Evolutionary conservation across 2,888 invertebrate species (phyloP), one percentile per base, ranked within the genome.

Genomic region (Horisme vitalbata): DNA sequence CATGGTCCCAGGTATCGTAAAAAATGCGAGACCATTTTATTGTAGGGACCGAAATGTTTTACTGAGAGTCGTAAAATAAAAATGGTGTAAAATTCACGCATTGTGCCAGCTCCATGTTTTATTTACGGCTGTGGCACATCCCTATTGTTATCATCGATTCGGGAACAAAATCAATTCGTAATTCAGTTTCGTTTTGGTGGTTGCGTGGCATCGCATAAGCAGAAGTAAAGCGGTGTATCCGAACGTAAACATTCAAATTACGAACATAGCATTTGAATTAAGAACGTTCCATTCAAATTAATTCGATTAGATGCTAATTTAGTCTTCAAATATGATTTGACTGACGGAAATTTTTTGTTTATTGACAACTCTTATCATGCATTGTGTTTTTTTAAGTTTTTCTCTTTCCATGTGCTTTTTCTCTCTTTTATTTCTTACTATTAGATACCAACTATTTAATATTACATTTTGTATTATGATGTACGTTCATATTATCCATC

Each of bases 41-140:
- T 75, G 76, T 71, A 57, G 71, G 75, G 69, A 70, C 77, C 75
- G 63, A 79, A 84, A 82, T 77, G 82, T 79, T 86, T 83, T 85
- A 84, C 77, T 75, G 79, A 58, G 52, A 56, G 38, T 80, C 83
- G 81, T 87, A 83, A 87, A 87, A 83, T 82, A 76, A 83, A 78
- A 84, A 74, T 65, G 75, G 61, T 75, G 81, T 85, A 79, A 86
- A 85, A 81, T 78, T 79, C 78, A 76, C 78, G 79, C 80, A 79
- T 82, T 83, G 82, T 82, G 63, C 68, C 63, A 52, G 59, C 59
- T 69, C 66, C 68, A 68, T 71, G 71, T 68, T 76, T 64, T 72
- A 77, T 82, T 80, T 81, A 82, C 63, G 71, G 65, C 60, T 11
- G 45, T 50, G 20, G 61, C 60, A 61, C 57, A 64, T 67, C 61